These are phyloP conservation scores for Erpetoichthys calabaricus DNA, from an alignment of 2,797 vertebrate species.

Conservation along the genomic window DNA sequence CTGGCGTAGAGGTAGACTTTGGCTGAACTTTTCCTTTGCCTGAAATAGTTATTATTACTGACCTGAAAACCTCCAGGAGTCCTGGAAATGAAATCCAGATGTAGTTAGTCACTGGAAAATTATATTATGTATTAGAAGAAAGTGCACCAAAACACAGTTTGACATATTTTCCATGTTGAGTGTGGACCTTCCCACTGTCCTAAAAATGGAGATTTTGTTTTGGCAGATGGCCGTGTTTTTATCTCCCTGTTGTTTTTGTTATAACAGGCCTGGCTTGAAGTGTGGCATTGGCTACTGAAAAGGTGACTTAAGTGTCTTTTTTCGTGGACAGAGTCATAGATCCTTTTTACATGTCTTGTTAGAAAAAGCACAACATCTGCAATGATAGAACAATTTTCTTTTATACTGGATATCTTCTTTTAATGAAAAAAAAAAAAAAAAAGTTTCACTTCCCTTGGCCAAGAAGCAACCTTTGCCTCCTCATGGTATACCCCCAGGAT, in stretches of 20 bases:
- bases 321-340: no score
- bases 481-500: no score
- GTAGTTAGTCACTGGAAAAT: constrained; percentile 43
- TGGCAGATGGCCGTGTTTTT: constrained; percentile 6
- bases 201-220: constrained; percentile 1
- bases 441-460: no score
- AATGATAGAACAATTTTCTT: no score
- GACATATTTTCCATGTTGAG: constrained; percentile 51
- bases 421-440: no score
- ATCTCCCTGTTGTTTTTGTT: constrained; percentile 10
- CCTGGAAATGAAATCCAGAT: constrained; percentile 72
- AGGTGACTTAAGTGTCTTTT: constrained; percentile 3
- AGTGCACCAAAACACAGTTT: constrained; percentile 45
- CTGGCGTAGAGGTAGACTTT: constrained; percentile 60
- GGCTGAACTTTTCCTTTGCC: constrained; percentile 64
- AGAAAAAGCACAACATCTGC: no score
- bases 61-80: constrained; percentile 70
- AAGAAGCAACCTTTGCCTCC: no score
- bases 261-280: constrained; percentile 11
- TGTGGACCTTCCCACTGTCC: constrained; percentile 26
- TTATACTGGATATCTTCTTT: no score
- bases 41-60: constrained; percentile 64
- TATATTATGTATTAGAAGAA: constrained; percentile 48
- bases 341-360: no score
- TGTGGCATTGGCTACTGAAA: constrained; percentile 13